Conservation (phyloP, 1,140 invertebrate species). For the Berghia stephanieae region DNA sequence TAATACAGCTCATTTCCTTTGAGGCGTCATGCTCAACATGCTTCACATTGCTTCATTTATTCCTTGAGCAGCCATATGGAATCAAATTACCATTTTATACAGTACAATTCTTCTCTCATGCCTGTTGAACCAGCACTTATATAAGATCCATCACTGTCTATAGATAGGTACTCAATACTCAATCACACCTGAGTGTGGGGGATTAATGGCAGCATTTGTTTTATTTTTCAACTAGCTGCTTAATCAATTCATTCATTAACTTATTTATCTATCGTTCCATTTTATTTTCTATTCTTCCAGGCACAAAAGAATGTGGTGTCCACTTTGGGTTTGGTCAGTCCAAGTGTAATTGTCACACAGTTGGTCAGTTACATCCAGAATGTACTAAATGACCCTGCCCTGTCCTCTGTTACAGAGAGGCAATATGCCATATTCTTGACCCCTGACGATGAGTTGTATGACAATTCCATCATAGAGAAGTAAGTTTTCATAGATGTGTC, state of each 20-base stretch:
- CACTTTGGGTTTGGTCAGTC: conserved; percentile 73
- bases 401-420: conserved; percentile 81
- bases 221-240: neutral
- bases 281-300: conserved; percentile 38
- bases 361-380: conserved; percentile 71
- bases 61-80: too few relatives aligned
- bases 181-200: neutral
- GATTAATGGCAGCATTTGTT: neutral
- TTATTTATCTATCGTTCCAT: too few relatives aligned
- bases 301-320: conserved; percentile 57
- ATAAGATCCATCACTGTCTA: too few relatives aligned
- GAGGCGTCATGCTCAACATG: too few relatives aligned
- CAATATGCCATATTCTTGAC: conserved; percentile 91
- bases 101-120: too few relatives aligned
- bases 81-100: too few relatives aligned
- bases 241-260: too few relatives aligned
- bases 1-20: too few relatives aligned
- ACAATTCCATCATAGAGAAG: conserved; percentile 88
- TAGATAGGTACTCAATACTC: too few relatives aligned
- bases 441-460: conserved; percentile 89
- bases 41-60: too few relatives aligned
- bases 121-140: too few relatives aligned
- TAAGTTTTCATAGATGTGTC: conserved; percentile 57
- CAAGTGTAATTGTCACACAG: conserved; percentile 73
- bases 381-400: conserved; percentile 74